These are phyloP conservation scores for Miichthys miiuy DNA, from an alignment of 2,797 vertebrate genomes.

Conservation along the genomic window DNA sequence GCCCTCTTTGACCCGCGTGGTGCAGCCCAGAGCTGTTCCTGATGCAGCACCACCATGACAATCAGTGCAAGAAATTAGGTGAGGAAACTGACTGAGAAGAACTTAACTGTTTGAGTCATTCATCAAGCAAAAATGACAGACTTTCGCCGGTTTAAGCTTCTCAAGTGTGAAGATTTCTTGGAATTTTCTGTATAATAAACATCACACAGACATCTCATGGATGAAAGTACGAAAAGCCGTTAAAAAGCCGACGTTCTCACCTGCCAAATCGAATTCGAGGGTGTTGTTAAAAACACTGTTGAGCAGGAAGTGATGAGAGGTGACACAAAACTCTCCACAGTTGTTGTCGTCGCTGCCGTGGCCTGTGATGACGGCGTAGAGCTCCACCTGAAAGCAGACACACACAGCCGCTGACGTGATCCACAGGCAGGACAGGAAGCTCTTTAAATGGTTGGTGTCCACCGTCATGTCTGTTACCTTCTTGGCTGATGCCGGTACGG, in stretches of 20 bases:
- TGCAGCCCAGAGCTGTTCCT: slow-evolving; percentile 84
- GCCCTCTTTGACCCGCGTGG: slow-evolving; percentile 77
- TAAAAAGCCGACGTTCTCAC: slow-evolving; percentile 54
- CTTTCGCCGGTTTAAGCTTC: too few species aligned
- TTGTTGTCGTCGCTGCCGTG: slow-evolving; percentile 85
- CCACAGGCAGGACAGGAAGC: neutral
- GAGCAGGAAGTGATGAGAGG: slow-evolving; percentile 86
- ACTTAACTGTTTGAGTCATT: too few species aligned
- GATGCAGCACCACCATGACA: neutral
- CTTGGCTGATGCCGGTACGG: slow-evolving; percentile 72
- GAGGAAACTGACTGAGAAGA: too few species aligned
- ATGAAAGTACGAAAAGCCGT: neutral
- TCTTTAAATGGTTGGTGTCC: rapidly evolving
- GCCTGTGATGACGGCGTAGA: slow-evolving; percentile 86
- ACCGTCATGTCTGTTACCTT: slow-evolving; percentile 68
- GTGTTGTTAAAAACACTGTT: slow-evolving; percentile 82
- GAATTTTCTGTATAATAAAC: too few species aligned
- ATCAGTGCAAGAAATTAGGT: too few species aligned
- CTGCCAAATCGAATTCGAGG: slow-evolving; percentile 80
- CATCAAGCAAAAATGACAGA: too few species aligned
- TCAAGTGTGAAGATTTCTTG: too few species aligned
- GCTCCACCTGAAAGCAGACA: slow-evolving; percentile 81
- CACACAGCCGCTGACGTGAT: neutral
- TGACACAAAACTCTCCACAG: slow-evolving; percentile 88
- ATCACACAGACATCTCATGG: too few species aligned